phyloP scores from a whole-genome alignment of 2,113 vertebrate species.

The Megatriorchis doriae region DNA sequence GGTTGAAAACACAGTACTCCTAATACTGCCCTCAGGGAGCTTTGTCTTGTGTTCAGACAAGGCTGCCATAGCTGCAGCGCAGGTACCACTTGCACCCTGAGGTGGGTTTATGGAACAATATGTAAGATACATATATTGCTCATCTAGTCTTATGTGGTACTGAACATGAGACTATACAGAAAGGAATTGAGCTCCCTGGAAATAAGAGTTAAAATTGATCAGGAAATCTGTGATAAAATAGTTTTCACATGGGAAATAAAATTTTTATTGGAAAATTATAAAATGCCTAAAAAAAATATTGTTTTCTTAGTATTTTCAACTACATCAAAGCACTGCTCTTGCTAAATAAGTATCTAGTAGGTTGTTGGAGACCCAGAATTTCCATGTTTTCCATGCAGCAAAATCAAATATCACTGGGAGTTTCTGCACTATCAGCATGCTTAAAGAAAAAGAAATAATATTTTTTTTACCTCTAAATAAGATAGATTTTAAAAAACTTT shows the following conservation, averaged over 20 bases:
- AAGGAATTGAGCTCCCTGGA: neutral
- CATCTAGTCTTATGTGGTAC: neutral
- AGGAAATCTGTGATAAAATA: neutral
- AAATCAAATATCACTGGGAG: neutral
- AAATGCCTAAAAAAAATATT: neutral
- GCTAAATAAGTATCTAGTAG: neutral
- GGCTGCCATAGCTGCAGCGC: neutral
- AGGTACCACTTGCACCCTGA: neutral
- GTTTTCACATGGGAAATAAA: neutral
- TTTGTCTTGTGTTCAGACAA: neutral
- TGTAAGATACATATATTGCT: neutral
- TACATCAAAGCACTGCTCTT: neutral
- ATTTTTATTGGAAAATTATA: neutral
- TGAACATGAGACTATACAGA: neutral
- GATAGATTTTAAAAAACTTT: neutral
- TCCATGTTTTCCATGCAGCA: neutral
- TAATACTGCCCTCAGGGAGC: neutral
- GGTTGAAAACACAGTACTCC: neutral
- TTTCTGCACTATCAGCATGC: neutral
- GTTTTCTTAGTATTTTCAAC: neutral
- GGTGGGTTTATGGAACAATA: neutral
- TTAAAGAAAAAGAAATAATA: neutral
- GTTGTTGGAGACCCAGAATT: neutral
- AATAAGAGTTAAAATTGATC: neutral
- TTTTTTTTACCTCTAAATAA: neutral